Conservation (phyloP, 2,888 invertebrate species). For the Blera fallax region DNA sequence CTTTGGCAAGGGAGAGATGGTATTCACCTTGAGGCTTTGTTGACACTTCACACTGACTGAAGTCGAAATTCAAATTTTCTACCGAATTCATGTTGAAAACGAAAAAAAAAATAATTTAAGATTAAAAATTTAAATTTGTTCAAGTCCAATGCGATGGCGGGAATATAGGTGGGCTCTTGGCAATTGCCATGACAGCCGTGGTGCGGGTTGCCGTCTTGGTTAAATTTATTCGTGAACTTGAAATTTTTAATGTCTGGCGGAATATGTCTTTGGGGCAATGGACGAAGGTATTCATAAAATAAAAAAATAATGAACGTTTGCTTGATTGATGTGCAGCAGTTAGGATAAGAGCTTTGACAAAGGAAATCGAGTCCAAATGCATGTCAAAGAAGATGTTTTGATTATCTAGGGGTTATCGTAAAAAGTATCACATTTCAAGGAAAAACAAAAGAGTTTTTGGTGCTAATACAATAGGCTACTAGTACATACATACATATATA, state of each 20-base stretch:
- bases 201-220: background rate
- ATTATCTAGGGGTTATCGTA: no score
- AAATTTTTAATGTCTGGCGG: background rate
- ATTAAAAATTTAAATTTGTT: slow-evolving; percentile 6
- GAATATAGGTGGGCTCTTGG: background rate
- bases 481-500: no score
- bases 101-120: background rate
- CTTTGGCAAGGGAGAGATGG: background rate
- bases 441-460: no score
- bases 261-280: slow-evolving; percentile 1
- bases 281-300: background rate
- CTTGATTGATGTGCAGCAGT: background rate
- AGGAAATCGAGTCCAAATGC: background rate
- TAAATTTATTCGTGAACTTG: slow-evolving; percentile 25
- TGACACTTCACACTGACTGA: slow-evolving; percentile 2
- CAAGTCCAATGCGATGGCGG: background rate
- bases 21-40: slow-evolving; percentile 20
- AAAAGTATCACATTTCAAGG: no score
- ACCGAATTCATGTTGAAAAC: background rate
- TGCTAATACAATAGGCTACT: no score
- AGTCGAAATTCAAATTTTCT: slow-evolving; percentile 10
- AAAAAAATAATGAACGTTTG: no score
- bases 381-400: background rate
- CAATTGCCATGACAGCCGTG: no score
- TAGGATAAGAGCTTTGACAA: background rate